phyloP scores from a whole-genome alignment of 2,113 vertebrate genomes.

The Lutjanus erythropterus region DNA sequence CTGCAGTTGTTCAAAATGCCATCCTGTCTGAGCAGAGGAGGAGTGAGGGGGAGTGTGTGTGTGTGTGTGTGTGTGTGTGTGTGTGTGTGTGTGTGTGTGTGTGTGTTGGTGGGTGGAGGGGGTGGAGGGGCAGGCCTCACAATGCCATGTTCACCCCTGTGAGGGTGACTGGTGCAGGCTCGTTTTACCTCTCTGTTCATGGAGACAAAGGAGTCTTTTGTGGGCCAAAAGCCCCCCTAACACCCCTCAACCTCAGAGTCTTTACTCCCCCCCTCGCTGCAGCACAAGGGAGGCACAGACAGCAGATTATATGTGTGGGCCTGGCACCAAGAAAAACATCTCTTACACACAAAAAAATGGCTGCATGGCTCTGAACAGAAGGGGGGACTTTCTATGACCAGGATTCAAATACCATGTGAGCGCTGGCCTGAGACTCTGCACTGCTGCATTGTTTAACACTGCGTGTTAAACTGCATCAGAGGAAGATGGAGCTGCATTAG shows the following conservation, averaged over 20 bases:
- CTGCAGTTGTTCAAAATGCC: background rate
- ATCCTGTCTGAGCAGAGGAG: background rate
- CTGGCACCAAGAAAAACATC: constrained; percentile 21
- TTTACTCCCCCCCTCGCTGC: constrained; percentile 5
- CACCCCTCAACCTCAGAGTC: background rate
- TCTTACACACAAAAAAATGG: constrained; percentile 7
- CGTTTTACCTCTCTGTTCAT: constrained; percentile 51
- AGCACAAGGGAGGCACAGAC: constrained; percentile 38
- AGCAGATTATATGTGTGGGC: constrained; percentile 28
- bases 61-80: too few relatives aligned
- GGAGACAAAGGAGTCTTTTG: constrained; percentile 44
- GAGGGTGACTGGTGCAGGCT: constrained; percentile 40
- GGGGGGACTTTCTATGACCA: constrained; percentile 1
- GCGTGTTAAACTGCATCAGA: background rate
- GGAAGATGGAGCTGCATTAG: background rate
- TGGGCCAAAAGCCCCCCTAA: constrained; percentile 16
- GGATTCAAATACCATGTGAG: constrained; percentile 3
- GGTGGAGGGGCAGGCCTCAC: background rate
- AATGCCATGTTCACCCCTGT: constrained; percentile 47
- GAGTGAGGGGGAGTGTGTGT: too few relatives aligned
- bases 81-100: constrained; percentile 12
- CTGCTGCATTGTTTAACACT: background rate
- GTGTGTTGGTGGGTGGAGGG: background rate
- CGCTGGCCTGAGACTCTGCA: background rate
- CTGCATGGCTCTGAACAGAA: background rate